phyloP scores from a whole-genome alignment of 2,888 invertebrate genomes.

The Ennomos quercinarius region DNA sequence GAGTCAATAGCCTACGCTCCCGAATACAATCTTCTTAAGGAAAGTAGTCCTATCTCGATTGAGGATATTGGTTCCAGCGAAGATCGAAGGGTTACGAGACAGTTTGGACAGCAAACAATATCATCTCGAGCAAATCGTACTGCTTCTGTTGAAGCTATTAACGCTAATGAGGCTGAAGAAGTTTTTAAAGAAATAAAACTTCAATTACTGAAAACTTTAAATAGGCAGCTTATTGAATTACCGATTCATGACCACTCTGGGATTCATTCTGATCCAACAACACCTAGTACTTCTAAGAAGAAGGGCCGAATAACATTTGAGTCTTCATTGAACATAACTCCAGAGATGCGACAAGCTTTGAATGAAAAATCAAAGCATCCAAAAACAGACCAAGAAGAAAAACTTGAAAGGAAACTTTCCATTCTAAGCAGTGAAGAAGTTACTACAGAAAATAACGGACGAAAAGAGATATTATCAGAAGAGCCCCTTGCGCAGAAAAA shows the following conservation, averaged over 20 bases:
- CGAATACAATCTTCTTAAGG: neutral
- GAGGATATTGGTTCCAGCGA: slow-evolving; percentile 5
- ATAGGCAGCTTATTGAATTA: slow-evolving; percentile 34
- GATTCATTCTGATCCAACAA: too few species aligned
- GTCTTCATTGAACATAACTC: slow-evolving; percentile 42
- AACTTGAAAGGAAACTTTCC: too few species aligned
- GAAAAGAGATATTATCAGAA: neutral
- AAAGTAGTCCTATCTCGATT: slow-evolving; percentile 18
- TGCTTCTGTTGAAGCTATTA: slow-evolving; percentile 17
- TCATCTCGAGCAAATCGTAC: slow-evolving; percentile 25
- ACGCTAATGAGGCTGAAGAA: slow-evolving; percentile 37
- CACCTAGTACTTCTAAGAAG: slow-evolving; percentile 16
- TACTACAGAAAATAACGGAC: too few species aligned
- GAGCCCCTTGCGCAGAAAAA: slow-evolving; percentile 28
- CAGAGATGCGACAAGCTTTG: slow-evolving; percentile 40
- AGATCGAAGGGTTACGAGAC: slow-evolving; percentile 39
- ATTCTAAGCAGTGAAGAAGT: too few species aligned
- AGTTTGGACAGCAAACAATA: slow-evolving; percentile 50
- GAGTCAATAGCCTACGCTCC: slow-evolving; percentile 41
- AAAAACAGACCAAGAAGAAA: neutral
- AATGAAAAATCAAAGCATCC: slow-evolving; percentile 25
- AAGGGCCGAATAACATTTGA: slow-evolving; percentile 30
- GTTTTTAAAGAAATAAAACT: slow-evolving; percentile 39
- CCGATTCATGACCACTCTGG: neutral
- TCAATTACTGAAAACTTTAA: slow-evolving; percentile 36